Base-by-base conservation (phyloP, 2,113 vertebrate genomes). In the Mobula hypostoma region DNA sequence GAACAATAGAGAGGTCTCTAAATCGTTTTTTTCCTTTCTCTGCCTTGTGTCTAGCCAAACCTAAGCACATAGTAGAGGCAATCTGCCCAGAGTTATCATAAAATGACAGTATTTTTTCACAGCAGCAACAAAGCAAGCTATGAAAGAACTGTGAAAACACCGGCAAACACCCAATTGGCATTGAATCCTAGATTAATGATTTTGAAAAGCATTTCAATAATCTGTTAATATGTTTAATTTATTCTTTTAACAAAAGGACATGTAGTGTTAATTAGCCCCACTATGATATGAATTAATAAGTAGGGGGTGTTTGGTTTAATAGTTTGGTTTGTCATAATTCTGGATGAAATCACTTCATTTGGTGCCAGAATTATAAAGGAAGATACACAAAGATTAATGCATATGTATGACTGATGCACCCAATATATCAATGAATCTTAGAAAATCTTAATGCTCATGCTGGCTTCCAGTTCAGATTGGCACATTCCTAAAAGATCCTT, bases 161-260 rank as follows among this genome's bases (percentile, higher is more conserved):
- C 48, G 68, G 90, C 66, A 48, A 36, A 48, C 12, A 48, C n/a
- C 68, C 90, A 93, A 74, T 48, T 48, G 66, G 90, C 90, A 74
- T 48, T 93, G 90, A 74, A 74, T 40, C 24, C 70, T 92, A 74
- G 19, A 93, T 93, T 40, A 17, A 74, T 68, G 68, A 48, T 93
- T 93, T 93, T 93, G 32, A 72, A 93, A 93, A n/a, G 11, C 68
- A 24, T 93, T 93, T 93, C 68, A 93, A 93, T 93, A 14, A 93
- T 93, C 7, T 72, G 32, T 74, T 74, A 93, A 93, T 93, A 48
- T 74, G 90, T 56, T 74, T 93, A 74, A 74, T 72, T 93, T 17
- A 74, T 93, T 74, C 72, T 92, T 40, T 72, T 27, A 93, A 83
- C 68, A 74, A 93, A 93, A 74, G 90, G 11, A 93, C 90, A 72